Evolutionary conservation across 2,113 vertebrate species (phyloP), one percentile per base, ranked within the genome.

Genomic region (Hiodon tergisus): DNA sequence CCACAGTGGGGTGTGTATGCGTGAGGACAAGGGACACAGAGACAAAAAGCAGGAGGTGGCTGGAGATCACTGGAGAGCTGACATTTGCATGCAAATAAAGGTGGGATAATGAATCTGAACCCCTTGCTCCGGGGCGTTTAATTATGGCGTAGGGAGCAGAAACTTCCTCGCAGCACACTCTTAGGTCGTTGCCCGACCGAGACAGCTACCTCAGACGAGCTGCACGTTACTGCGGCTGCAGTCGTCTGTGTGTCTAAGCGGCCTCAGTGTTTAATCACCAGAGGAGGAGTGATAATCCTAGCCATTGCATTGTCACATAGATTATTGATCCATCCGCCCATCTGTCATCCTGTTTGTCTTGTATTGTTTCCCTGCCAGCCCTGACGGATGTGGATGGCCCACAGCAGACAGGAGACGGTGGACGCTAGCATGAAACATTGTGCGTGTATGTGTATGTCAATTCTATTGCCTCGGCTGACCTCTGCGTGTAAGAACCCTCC

Each of bases 1-100:
- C 31, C 31, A 78, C 61, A 48, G 17, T 8, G 46, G 59, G 60
- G 14, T 14, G 14, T 78, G 73, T 63, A 75, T 17, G 65, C 70
- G 72, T 84, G 79, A 82, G 58, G 78, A 77, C 52, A 65, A 31
- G 69, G 6, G 5, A 17, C 7, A n/a, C 58, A 76, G 68, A 46
- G n/a, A 60, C 5, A 62, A n/a, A 46, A 76, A 83, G 77, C 77
- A 83, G 87, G 83, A 83, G 79, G 80, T 80, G 67, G 57, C 55
- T 72, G 53, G 59, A 69, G 69, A 54, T 63, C 53, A 67, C 58
- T 59, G 2, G 6, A 50, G 53, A 46, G 5, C 31, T 76, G 70
- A 75, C 76, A 85, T 86, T 87, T 87, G 86, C 83, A 86, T 85
- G 76, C 81, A 86, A 80, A 86, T 85, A 84, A 84, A 84, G 78